phyloP scores from a whole-genome alignment of 2,113 vertebrate genomes.

The Toxostoma redivivum region DNA sequence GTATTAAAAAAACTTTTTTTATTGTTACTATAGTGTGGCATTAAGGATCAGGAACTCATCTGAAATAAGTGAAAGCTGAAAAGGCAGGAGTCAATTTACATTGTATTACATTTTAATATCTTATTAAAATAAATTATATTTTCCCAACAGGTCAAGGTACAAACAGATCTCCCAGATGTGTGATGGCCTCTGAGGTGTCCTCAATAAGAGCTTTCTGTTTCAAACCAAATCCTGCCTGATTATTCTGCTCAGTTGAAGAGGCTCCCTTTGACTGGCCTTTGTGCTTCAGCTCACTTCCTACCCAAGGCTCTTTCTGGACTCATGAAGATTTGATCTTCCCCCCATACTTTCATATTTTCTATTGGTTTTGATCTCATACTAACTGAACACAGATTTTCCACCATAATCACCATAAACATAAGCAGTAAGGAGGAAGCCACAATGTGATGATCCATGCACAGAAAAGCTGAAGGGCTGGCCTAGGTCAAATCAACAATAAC shows the following conservation, averaged over 20 bases:
- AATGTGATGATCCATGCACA: fast-evolving
- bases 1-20: constrained; percentile 23
- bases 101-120: not conserved
- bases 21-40: not conserved
- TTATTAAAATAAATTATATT: not conserved
- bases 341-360: not conserved
- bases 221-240: not conserved
- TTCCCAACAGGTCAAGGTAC: not conserved
- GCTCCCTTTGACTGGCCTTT: not conserved
- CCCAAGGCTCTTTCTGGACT: not conserved
- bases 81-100: not conserved
- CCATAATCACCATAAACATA: not conserved
- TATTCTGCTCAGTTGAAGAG: not conserved
- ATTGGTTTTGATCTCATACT: not conserved
- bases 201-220: not conserved
- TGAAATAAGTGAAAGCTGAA: not conserved
- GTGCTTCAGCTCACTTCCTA: not conserved
- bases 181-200: not conserved
- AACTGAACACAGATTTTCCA: not conserved
- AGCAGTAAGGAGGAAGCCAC: not conserved
- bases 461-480: not conserved
- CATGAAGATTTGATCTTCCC: not conserved
- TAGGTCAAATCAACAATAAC: not conserved
- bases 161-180: not conserved
- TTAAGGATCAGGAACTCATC: constrained; percentile 17